Base-by-base conservation (phyloP, 92 coral and sea anemone genomes). In the Palythoa grandis region DNA sequence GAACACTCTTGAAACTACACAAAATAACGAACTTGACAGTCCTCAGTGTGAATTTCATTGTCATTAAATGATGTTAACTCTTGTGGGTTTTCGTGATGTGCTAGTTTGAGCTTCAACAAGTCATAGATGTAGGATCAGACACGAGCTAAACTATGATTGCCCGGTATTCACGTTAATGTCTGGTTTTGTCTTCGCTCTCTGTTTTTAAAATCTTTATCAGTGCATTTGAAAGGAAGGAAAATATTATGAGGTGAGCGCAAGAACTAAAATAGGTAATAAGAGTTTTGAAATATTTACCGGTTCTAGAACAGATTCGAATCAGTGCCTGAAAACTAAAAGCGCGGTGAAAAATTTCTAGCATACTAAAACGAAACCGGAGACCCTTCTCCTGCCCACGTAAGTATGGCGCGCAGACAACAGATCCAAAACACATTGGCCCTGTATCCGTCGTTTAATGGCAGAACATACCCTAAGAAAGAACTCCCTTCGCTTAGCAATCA, bases 1-100 rank as follows among this genome's bases (percentile, higher is more conserved):
- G 92, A 94, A 92, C 95, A 92, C 91, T 90, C 95, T 94, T 90
- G 93, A 94, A 93, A 92, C 93, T 93, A 88, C 89, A 92, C 91
- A 87, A 92, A 93, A 92, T 87, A 86, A 86, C 82, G 77, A 90
- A 88, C 94, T 94, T 94, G 95, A 90, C 94, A 94, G 83, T 54
- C 76, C 89, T 88, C 78, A 91, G 92, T 89, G 89, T 88, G 93
- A 85, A 85, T 88, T 82, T 90, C 68, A 87, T 89, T 92, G 94
- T 87, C 86, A 94, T 88, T 79, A 88, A 86, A 86, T 89, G 82
- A 86, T 86, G 95, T 88, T 77, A 80, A 78, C 83, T 86, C 77
- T 83, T 91, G 91, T 79, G 82, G 82, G 88, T 83, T 87, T 87
- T 87, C 86, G 83, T 84, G 77, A 91, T 52, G 83, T 48, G 63